phyloP scores from a whole-genome alignment of 2,113 vertebrate genomes.

The Xyliphius kryptos region DNA sequence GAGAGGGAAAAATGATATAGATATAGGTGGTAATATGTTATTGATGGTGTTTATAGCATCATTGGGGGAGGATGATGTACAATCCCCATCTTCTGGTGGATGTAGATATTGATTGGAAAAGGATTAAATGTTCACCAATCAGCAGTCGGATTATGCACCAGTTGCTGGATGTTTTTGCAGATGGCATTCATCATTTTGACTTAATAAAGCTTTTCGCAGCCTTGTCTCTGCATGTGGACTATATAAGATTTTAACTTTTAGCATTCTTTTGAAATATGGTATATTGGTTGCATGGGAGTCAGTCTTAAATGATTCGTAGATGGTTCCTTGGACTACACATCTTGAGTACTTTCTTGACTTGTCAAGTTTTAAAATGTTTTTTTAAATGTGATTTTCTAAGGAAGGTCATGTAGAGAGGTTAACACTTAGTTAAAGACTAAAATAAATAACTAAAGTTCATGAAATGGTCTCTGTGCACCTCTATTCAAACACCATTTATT shows the following conservation, averaged over 20 bases:
- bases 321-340: too few relatives aligned
- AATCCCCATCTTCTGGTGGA: slow-evolving; percentile 21
- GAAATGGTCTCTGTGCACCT: too few relatives aligned
- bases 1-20: slow-evolving; percentile 28
- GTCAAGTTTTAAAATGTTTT: too few relatives aligned
- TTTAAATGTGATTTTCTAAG: too few relatives aligned
- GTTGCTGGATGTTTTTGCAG: slow-evolving; percentile 27
- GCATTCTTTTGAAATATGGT: slow-evolving; percentile 24
- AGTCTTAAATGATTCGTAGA: neutral
- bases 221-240: slow-evolving; percentile 14
- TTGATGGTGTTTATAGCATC: slow-evolving; percentile 40
- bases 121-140: slow-evolving; percentile 37
- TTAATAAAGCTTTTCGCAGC: slow-evolving; percentile 27
- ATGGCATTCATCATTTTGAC: slow-evolving; percentile 29
- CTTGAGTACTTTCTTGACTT: too few relatives aligned
- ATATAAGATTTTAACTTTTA: slow-evolving; percentile 18
- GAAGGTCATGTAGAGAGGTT: too few relatives aligned
- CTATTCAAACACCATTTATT: too few relatives aligned
- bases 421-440: too few relatives aligned
- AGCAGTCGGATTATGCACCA: slow-evolving; percentile 28
- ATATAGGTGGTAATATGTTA: slow-evolving; percentile 38
- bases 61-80: neutral
- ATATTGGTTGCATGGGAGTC: neutral
- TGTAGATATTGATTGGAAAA: slow-evolving; percentile 33
- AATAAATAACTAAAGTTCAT: too few relatives aligned